These are phyloP conservation scores for Fregata magnificens DNA, from an alignment of 2,113 vertebrate genomes.

Conservation along the genomic window DNA sequence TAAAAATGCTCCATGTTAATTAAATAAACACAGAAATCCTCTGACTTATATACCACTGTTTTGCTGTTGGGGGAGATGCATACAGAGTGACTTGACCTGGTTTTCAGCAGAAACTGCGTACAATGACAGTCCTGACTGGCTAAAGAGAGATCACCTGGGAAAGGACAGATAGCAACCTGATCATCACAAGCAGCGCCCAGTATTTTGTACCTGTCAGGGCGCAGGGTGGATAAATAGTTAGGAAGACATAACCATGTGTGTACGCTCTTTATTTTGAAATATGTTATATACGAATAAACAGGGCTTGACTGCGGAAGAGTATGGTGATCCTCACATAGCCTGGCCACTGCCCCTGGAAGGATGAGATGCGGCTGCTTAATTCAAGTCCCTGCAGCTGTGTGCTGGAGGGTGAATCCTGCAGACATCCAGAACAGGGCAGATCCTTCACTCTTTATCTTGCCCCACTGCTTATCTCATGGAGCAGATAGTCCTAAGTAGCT, in stretches of 20 bases:
- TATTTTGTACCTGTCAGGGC: background rate
- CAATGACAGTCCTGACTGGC: background rate
- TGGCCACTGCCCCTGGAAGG: background rate
- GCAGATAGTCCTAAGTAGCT: background rate
- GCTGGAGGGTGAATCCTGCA: background rate
- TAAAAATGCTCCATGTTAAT: background rate
- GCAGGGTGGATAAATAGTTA: background rate
- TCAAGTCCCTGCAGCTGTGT: background rate
- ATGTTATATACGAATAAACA: accelerated
- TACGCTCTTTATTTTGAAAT: background rate
- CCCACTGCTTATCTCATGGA: background rate
- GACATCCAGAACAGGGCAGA: background rate
- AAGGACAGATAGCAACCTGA: background rate
- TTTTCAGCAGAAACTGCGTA: background rate
- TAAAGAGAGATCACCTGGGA: background rate
- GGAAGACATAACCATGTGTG: background rate
- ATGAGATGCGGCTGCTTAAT: accelerated
- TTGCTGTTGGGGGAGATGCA: background rate
- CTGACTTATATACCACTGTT: background rate
- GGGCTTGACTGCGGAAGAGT: background rate
- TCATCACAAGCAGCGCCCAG: background rate
- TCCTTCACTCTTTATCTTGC: background rate
- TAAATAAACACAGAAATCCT: background rate
- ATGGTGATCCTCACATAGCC: background rate
- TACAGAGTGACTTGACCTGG: background rate